Evolutionary conservation across 2,113 vertebrate species (phyloP).

Genomic region (Polypterus bichir): DNA sequence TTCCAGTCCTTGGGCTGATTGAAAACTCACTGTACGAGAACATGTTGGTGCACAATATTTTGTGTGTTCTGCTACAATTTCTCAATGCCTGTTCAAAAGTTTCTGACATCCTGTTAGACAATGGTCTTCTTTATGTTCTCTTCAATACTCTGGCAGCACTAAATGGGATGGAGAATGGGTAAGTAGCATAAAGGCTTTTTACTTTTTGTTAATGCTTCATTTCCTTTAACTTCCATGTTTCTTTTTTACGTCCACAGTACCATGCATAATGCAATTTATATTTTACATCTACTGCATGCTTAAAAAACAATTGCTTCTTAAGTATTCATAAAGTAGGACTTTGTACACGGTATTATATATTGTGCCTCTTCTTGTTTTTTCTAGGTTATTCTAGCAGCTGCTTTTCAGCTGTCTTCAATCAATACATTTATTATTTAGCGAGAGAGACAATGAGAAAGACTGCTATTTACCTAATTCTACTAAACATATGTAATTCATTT

Average conservation of each 20-base stretch:
- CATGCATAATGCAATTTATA: too few species aligned
- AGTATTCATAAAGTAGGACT: background rate
- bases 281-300: too few species aligned
- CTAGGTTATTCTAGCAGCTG: too few species aligned
- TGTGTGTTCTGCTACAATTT: slow-evolving; percentile 82
- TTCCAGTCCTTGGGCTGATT: slow-evolving; percentile 83
- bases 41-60: slow-evolving; percentile 71
- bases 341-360: background rate
- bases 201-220: too few species aligned
- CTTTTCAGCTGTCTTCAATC: too few species aligned
- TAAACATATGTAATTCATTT: too few species aligned
- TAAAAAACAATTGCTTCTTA: too few species aligned
- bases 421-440: too few species aligned
- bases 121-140: slow-evolving; percentile 84
- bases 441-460: too few species aligned
- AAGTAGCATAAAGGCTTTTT: slow-evolving; percentile 22
- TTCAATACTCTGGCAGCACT: slow-evolving; percentile 87
- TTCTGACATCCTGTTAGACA: slow-evolving; percentile 88
- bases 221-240: too few species aligned
- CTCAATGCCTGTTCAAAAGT: slow-evolving; percentile 87
- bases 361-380: background rate
- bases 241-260: too few species aligned
- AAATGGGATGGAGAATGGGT: slow-evolving; percentile 86
- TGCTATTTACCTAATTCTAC: too few species aligned
- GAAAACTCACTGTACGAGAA: slow-evolving; percentile 89